Evolutionary conservation across 1,140 invertebrate genomes (phyloP), one percentile per base, ranked within the genome.

Genomic region (Panulirus ornatus): DNA sequence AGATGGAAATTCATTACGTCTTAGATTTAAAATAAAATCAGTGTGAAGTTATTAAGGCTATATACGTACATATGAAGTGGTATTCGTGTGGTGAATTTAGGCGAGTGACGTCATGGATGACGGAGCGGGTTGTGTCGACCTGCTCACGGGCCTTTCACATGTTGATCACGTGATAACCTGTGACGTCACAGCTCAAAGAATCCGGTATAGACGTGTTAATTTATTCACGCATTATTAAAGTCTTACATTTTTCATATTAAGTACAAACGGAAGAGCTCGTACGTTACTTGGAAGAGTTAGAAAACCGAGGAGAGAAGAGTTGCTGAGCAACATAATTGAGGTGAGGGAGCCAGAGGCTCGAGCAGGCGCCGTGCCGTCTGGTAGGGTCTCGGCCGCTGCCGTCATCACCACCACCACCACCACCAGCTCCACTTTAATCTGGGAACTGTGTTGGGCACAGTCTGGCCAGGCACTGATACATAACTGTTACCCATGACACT

Each of bases 341-440:
- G 63, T 9, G 82, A 8, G 9, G n/a, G 36, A 34, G 38, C 19
- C 38, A 16, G 22, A 6, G 70, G 27, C 27, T 8, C 2, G 44
- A 27, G 22, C n/a, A 51, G 83, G 83, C 83, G 83, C 83, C 83
- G 83, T 73, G 83, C 83, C 44, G 83, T 85, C 83, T 85, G 70
- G 70, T 27, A 34, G 44, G 83, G 22, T 19, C 16, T 22, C n/a
- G 76, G 42, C n/a, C 11, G 51, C 51, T 27, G 8, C 1, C n/a
- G 19, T n/a, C n/a, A n/a, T n/a, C n/a, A 54, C 22, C 9, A 54
- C 9, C 51, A 11, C 9, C 9, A 54, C 9, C 9, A 54, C n/a
- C n/a, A n/a, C n/a, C n/a, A n/a, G n/a, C n/a, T n/a, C n/a, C n/a
- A 34, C 70, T 73, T 66, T 16, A 38, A 63, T 42, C 51, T n/a